Base-by-base conservation (phyloP, 1,140 invertebrate genomes). In the Muscidifurax raptorellus region DNA sequence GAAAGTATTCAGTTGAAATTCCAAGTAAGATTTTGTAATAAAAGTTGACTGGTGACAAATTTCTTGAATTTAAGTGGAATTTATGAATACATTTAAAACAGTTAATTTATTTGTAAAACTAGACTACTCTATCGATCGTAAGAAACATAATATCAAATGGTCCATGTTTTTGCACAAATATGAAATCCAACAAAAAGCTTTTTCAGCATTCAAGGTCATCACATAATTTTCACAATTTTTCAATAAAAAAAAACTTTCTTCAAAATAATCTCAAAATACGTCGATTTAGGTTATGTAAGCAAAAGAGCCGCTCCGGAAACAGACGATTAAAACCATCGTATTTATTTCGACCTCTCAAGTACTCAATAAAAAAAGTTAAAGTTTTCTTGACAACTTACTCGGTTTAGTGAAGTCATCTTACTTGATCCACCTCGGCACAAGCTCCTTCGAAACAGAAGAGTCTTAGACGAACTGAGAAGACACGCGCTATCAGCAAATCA, bases 401-500 rank as follows among this genome's bases (percentile, higher is more conserved):
- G 18, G 66, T 22, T 75, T 64, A 75, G 3, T 2, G 27, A 64
- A 64, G 64, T 66, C 72, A 82, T 82, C 64, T 75, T 82, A 71
- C 27, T 28, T n/a, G 67, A 32, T 18, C 22, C 10, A 36, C 28
- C 13, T 25, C 2, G 28, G 13, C 15, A 71, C 27, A 15, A 9
- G 3, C 22, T 69, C 10, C 64, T 67, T 69, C 10, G 3, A 69
- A 30, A 69, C 10, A 28, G 10, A 15, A 72, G 28, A 76, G 74
- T 76, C 22, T 40, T 40, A 76, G 2, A 36, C 71, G 28, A 32
- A 36, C 67, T 72, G 30, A 72, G 18, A 2, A 71, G 40, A 32
- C 12, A 18, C 13, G 13, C 71, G 52, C 52, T 59, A 72, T 12
- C 28, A 2, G 15, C 12, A n/a, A 10, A 67, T 25, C 64, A 67